Conservation (phyloP, 2,113 vertebrate genomes). For the Bubo scandiacus region DNA sequence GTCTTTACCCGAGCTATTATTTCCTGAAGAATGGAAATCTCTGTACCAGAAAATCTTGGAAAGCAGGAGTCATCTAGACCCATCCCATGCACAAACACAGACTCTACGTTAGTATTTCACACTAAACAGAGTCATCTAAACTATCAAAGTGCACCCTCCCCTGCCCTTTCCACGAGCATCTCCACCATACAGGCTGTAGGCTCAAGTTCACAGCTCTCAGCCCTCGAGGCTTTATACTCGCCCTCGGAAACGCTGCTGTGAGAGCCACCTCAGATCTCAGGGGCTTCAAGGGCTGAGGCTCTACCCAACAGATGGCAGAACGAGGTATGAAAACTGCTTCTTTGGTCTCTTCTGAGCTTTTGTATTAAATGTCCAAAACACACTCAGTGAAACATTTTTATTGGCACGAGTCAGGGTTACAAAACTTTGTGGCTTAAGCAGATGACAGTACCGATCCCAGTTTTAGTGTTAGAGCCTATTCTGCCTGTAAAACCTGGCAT, state of each 20-base stretch:
- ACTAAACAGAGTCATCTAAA: not conserved
- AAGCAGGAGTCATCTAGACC: not conserved
- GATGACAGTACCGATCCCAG: constrained; percentile 1
- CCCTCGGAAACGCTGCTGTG: not conserved
- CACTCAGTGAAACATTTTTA: constrained; percentile 24
- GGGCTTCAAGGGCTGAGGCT: not conserved
- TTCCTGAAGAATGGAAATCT: not conserved
- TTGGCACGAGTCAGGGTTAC: constrained; percentile 8
- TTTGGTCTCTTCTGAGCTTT: not conserved
- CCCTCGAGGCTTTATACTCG: not conserved
- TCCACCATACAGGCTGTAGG: not conserved
- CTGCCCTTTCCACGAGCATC: not conserved
- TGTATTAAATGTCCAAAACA: constrained; percentile 25
- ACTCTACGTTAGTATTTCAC: not conserved
- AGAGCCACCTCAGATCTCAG: not conserved
- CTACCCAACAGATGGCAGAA: not conserved
- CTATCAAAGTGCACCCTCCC: not conserved
- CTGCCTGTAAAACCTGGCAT: constrained; percentile 37
- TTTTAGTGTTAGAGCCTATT: not conserved
- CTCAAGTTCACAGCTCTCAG: not conserved
- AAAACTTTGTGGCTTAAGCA: constrained; percentile 44
- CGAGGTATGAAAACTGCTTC: not conserved
- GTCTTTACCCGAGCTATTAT: not conserved
- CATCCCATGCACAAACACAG: not conserved
- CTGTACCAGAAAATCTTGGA: not conserved